A percentile compares a stretch with the other conserved stretches of the same genome.
These are phyloP conservation scores for Brachionus plicatilis DNA, from an alignment of 1,140 invertebrate species.

Conservation along the genomic window DNA sequence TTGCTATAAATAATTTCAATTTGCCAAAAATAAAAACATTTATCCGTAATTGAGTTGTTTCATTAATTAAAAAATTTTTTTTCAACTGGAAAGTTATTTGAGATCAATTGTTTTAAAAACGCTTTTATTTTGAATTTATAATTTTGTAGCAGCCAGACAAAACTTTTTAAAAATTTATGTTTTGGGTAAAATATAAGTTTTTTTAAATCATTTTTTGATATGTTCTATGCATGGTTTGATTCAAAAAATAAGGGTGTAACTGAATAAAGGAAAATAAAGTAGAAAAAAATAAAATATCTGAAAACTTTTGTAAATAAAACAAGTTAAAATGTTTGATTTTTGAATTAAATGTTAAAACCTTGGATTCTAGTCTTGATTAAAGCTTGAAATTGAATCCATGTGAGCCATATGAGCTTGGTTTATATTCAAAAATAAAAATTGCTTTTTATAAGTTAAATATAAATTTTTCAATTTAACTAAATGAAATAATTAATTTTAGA, in stretches of 20 bases:
- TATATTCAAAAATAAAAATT: not conserved
- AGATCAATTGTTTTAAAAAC: too few relatives aligned
- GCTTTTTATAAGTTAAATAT: not conserved
- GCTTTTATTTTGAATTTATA: too few relatives aligned
- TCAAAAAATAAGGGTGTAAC: not conserved
- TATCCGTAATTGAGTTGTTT: too few relatives aligned
- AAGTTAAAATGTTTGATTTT: not conserved
- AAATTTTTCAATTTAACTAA: too few relatives aligned
- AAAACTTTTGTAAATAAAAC: not conserved
- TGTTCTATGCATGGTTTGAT: not conserved
- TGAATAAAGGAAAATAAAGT: not conserved
- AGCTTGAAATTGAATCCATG: not conserved
- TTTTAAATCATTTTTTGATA: not conserved
- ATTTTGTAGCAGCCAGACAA: too few relatives aligned
- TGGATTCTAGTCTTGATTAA: not conserved
- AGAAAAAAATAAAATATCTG: not conserved
- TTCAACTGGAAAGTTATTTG: too few relatives aligned
- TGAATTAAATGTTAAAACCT: not conserved
- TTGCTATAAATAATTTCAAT: too few relatives aligned
- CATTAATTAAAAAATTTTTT: too few relatives aligned
- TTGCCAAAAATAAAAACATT: too few relatives aligned
- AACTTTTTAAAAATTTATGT: too few relatives aligned
- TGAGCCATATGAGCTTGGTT: not conserved
- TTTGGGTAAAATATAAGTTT: too few relatives aligned
- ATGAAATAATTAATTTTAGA: too few relatives aligned